Conservation (phyloP, 2,113 vertebrate species). For the Pluvialis apricaria region DNA sequence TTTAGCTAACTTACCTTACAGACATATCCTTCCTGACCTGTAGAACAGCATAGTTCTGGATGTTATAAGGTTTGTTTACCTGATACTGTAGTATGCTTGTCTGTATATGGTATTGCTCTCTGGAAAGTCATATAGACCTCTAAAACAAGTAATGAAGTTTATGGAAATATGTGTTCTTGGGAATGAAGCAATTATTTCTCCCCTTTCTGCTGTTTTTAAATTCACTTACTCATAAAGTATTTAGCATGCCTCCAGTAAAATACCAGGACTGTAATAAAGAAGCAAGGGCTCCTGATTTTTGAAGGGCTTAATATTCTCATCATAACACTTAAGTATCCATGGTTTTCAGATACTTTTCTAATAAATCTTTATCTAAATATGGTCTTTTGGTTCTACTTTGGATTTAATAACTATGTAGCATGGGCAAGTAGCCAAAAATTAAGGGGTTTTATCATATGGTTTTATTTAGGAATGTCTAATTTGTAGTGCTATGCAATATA, state of each 20-base stretch:
- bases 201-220: neutral
- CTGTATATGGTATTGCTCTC: neutral
- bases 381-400: neutral
- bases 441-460: neutral
- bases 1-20: neutral
- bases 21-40: neutral
- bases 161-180: neutral
- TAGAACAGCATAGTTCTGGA: neutral
- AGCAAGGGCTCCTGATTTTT: neutral
- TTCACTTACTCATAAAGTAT: neutral
- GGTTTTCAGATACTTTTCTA: neutral
- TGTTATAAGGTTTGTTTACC: neutral
- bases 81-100: neutral
- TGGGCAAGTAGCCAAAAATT: neutral
- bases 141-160: neutral
- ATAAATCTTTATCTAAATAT: neutral
- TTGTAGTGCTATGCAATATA: neutral
- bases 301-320: neutral
- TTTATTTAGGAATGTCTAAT: neutral
- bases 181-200: neutral
- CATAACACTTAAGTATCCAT: neutral
- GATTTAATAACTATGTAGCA: neutral
- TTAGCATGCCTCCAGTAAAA: neutral
- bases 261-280: neutral
- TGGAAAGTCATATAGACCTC: neutral